Evolutionary conservation across 2,113 vertebrate species (phyloP).

Genomic region (Heptranchias perlo): DNA sequence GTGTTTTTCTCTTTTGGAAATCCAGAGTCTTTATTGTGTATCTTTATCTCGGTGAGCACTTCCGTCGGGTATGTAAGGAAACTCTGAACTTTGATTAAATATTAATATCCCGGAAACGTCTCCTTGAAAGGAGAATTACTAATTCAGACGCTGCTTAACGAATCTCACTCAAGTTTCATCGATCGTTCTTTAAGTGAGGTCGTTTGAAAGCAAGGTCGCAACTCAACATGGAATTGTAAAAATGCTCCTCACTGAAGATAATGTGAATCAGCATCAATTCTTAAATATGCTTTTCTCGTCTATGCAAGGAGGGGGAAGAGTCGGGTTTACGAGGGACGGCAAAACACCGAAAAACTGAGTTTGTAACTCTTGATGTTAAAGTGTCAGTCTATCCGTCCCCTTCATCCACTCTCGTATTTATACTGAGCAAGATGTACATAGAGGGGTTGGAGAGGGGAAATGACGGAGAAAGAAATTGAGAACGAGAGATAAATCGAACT

Average conservation of each 20-base stretch:
- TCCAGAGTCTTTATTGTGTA: too few relatives aligned
- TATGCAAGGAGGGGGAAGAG: not conserved
- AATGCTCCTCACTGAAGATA: not conserved
- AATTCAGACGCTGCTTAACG: conserved; percentile 51
- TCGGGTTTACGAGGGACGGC: too few relatives aligned
- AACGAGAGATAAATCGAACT: not conserved
- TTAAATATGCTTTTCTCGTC: too few relatives aligned
- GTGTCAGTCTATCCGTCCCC: not conserved
- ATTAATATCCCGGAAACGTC: conserved; percentile 67
- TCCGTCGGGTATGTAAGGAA: too few relatives aligned
- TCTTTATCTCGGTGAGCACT: not conserved
- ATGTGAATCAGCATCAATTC: not conserved
- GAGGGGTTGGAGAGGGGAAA: not conserved
- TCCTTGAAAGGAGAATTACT: conserved; percentile 55
- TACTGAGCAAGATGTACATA: not conserved
- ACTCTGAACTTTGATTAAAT: conserved; percentile 62
- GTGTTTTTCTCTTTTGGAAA: not conserved
- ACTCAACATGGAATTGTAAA: not conserved
- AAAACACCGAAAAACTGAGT: not conserved
- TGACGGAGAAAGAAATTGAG: not conserved
- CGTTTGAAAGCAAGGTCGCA: conserved; percentile 52
- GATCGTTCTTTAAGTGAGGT: conserved; percentile 35
- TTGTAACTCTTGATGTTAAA: not conserved
- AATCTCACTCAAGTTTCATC: conserved; percentile 43
- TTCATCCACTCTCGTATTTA: not conserved